Conservation (phyloP, 2,113 vertebrate species). For the Eulemur rufifrons region DNA sequence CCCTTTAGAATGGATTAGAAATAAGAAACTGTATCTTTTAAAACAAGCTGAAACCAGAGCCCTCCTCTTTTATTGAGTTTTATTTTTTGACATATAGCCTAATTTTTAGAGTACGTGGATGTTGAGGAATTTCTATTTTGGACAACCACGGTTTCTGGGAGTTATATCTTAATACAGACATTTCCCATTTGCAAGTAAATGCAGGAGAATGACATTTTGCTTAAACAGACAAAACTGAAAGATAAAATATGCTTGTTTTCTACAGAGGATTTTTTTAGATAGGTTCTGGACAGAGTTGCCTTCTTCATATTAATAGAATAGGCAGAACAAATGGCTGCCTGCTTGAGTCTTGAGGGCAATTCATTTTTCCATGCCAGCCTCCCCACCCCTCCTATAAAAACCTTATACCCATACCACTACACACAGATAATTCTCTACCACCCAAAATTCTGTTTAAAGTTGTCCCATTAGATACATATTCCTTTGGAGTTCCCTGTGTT, state of each 20-base stretch:
- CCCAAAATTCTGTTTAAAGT: background rate
- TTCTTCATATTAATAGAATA: background rate
- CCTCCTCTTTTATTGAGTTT: constrained; percentile 65
- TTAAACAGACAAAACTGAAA: constrained; percentile 40
- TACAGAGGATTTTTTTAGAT: constrained; percentile 37
- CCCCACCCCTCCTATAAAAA: background rate
- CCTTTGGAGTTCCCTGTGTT: background rate
- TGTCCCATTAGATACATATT: background rate
- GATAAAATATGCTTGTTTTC: constrained; percentile 37
- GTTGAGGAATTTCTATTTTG: constrained; percentile 72
- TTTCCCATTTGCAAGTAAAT: constrained; percentile 67
- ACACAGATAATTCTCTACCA: constrained; percentile 7
- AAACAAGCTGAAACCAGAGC: constrained; percentile 67
- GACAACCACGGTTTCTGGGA: constrained; percentile 47
- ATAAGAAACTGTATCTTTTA: constrained; percentile 78
- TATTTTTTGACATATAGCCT: constrained; percentile 46
- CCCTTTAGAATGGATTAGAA: constrained; percentile 82
- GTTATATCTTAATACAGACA: constrained; percentile 25
- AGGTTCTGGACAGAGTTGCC: background rate
- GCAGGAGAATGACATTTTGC: constrained; percentile 58
- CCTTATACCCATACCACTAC: background rate
- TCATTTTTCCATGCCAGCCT: background rate
- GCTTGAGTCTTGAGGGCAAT: background rate
- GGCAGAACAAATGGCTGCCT: background rate
- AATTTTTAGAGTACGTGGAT: constrained; percentile 61